Evolutionary conservation across 2,113 vertebrate species (phyloP), one percentile per base, ranked within the genome.

Genomic region (Isichthys henryi): DNA sequence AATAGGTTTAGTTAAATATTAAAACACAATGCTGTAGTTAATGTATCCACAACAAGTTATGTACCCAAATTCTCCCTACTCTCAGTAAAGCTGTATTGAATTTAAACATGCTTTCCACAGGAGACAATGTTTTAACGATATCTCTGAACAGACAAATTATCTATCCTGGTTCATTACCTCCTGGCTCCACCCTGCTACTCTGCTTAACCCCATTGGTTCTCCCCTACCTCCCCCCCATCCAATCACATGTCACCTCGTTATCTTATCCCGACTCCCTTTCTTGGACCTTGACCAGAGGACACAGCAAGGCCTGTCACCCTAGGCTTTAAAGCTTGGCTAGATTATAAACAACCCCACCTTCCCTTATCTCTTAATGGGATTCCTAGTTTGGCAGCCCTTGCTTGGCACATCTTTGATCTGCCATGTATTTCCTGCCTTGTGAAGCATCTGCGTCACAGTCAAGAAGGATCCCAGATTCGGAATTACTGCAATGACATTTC

Each of bases 291-390:
- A 84, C 45, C 82, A 46, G 39, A 46, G 84, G 27, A 52, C 45
- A 52, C n/a, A 52, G 27, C 46, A 27, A 35, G 84, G 50, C 27
- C 50, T 21, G 46, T 86, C n/a, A 5, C 48, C 27, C 23, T 48
- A 52, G 50, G 85, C 50, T 39, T 43, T 87, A 53, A 35, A 39
- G 85, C 85, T 27, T 53, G n/a, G 15, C 7, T 87, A 31, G 85
- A 53, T 53, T 19, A 35, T 19, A 39, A 87, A 50, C 43, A 84
- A 48, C 82, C 45, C 21, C 23, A 48, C 39, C 82, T 48, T 48
- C 82, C 21, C 82, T 92, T 77, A 92, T 93, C 93, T 91, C 88
- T 83, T 93, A 91, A 93, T 92, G 77, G 92, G 92, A 93, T 87
- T 6, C 49, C 87, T 87, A 21, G 89, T 90, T 91, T 88, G 91